phyloP scores from a whole-genome alignment of 2,888 invertebrate species.

The Mylabris sibirica region DNA sequence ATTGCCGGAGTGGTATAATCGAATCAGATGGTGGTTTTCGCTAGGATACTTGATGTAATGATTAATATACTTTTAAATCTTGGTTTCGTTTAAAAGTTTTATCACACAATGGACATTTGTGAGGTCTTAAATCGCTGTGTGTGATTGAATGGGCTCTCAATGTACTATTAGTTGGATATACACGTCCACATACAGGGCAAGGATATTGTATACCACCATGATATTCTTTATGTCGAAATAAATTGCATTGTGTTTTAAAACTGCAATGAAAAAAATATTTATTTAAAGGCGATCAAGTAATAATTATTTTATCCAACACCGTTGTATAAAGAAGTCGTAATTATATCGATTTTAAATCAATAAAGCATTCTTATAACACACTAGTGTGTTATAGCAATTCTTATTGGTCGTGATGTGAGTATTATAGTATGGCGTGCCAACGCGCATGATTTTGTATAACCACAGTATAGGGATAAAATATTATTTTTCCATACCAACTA shows the following conservation, averaged over 20 bases:
- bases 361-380: too few relatives aligned
- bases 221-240: conserved; percentile 70
- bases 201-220: conserved; percentile 67
- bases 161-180: conserved; percentile 74
- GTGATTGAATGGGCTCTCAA: conserved; percentile 74
- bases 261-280: conserved; percentile 60
- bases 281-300: conserved; percentile 13
- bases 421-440: too few relatives aligned
- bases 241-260: conserved; percentile 71
- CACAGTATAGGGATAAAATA: too few relatives aligned
- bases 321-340: too few relatives aligned
- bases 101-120: conserved; percentile 72
- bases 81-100: conserved; percentile 78
- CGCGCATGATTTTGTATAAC: too few relatives aligned
- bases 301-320: neutral
- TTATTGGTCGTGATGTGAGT: too few relatives aligned
- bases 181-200: conserved; percentile 74
- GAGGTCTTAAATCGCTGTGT: conserved; percentile 74
- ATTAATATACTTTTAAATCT: conserved; percentile 69
- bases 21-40: neutral
- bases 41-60: neutral
- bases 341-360: too few relatives aligned
- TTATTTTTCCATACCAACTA: too few relatives aligned
- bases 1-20: too few relatives aligned
- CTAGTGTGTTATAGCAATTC: too few relatives aligned